Percentiles rank a stretch among this genome's conserved stretches.
Conservation (phyloP, 2,888 invertebrate species). For the Clepsis dumicolana region DNA sequence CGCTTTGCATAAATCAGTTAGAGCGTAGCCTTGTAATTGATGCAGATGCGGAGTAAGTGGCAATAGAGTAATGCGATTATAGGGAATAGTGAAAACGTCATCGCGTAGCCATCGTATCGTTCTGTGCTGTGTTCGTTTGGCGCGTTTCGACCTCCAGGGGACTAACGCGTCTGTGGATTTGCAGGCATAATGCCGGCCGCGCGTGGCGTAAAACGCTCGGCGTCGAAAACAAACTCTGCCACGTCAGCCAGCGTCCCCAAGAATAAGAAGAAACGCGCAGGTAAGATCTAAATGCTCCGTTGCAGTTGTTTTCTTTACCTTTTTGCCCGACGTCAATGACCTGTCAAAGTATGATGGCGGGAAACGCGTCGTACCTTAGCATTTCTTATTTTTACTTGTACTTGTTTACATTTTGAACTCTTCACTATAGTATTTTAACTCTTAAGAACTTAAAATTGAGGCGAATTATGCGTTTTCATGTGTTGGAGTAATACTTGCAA, state of each 20-base stretch:
- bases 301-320: conserved; percentile 82
- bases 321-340: conserved; percentile 81
- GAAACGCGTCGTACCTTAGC: conserved; percentile 68
- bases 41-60: conserved; percentile 70
- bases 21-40: conserved; percentile 77
- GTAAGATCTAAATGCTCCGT: conserved; percentile 65
- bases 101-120: conserved; percentile 63
- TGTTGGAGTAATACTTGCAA: background rate
- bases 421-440: background rate
- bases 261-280: conserved; percentile 84
- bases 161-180: conserved; percentile 82
- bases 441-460: background rate
- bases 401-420: conserved; percentile 51
- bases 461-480: background rate
- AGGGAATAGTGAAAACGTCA: conserved; percentile 74
- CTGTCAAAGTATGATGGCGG: conserved; percentile 84
- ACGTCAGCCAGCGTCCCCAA: conserved; percentile 72
- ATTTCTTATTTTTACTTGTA: conserved; percentile 51
- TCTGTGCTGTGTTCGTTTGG: conserved; percentile 61
- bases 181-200: conserved; percentile 84
- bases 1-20: conserved; percentile 78
- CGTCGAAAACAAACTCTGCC: conserved; percentile 74
- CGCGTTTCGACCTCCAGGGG: conserved; percentile 67
- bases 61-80: conserved; percentile 75
- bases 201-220: conserved; percentile 81